Percentiles rank a stretch among this genome's conserved stretches.
Evolutionary conservation across 2,113 vertebrate species (phyloP).

Genomic region (Entomyzon cyanotis): DNA sequence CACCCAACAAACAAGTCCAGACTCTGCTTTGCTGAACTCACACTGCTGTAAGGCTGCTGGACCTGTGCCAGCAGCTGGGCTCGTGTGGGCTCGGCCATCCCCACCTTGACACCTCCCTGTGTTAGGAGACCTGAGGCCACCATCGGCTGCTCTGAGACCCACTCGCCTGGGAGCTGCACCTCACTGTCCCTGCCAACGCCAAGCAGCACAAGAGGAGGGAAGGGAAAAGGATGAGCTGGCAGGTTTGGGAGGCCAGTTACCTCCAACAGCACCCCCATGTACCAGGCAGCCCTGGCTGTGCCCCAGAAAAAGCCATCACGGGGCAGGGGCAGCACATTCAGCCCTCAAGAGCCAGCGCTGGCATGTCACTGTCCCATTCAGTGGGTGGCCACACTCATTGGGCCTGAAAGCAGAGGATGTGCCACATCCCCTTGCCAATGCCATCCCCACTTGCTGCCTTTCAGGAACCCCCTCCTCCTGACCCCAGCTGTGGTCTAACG

Average conservation of each 20-base stretch:
- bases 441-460: neutral
- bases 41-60: fast-evolving
- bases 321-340: neutral
- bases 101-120: fast-evolving
- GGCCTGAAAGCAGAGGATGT: neutral
- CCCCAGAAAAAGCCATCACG: neutral
- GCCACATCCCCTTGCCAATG: neutral
- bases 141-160: neutral
- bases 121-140: neutral
- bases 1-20: neutral
- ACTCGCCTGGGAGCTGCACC: fast-evolving
- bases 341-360: neutral
- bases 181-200: neutral
- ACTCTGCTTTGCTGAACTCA: fast-evolving
- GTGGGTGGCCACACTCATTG: fast-evolving
- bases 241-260: neutral
- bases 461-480: neutral
- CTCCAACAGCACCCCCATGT: neutral
- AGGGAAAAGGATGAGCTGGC: neutral
- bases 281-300: neutral
- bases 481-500: neutral
- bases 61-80: neutral
- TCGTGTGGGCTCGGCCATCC: fast-evolving
- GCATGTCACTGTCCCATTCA: fast-evolving
- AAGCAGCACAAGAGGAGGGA: neutral